Percentiles rank a stretch among this genome's conserved stretches.
phyloP scores from a whole-genome alignment of 2,888 invertebrate species.

The Dorcus hopei region DNA sequence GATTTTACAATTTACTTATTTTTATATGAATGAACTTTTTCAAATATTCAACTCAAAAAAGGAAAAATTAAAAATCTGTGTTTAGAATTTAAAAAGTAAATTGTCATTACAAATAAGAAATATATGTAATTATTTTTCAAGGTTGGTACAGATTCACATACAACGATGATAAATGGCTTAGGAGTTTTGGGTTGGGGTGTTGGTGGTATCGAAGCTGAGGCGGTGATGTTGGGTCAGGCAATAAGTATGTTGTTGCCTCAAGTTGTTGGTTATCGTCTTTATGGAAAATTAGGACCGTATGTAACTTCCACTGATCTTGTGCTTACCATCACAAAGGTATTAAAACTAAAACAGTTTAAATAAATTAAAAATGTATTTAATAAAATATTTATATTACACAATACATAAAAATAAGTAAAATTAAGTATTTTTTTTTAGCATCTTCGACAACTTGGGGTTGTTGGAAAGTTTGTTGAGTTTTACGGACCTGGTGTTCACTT shows the following conservation, averaged over 20 bases:
- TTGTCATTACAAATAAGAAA: not conserved
- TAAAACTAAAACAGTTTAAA: slow-evolving; percentile 4
- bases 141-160: slow-evolving; percentile 98
- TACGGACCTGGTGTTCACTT: slow-evolving; percentile 90
- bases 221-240: slow-evolving; percentile 97
- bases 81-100: too few relatives aligned
- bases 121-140: slow-evolving; percentile 12
- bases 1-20: too few relatives aligned
- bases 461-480: slow-evolving; percentile 98
- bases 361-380: not conserved
- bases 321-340: slow-evolving; percentile 92
- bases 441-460: slow-evolving; percentile 89
- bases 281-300: slow-evolving; percentile 75
- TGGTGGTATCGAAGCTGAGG: slow-evolving; percentile 96
- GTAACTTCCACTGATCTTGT: slow-evolving; percentile 97
- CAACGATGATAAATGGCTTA: slow-evolving; percentile 97
- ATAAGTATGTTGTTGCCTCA: slow-evolving; percentile 95
- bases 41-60: too few relatives aligned
- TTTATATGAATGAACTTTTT: too few relatives aligned
- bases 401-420: not conserved
- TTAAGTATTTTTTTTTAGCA: slow-evolving; percentile 43
- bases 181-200: slow-evolving; percentile 97
- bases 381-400: not conserved
- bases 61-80: too few relatives aligned
- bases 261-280: slow-evolving; percentile 90